These are phyloP conservation scores for Lepidocyrtoides sp. DNA, from an alignment of 2,888 invertebrate genomes.

Conservation along the genomic window DNA sequence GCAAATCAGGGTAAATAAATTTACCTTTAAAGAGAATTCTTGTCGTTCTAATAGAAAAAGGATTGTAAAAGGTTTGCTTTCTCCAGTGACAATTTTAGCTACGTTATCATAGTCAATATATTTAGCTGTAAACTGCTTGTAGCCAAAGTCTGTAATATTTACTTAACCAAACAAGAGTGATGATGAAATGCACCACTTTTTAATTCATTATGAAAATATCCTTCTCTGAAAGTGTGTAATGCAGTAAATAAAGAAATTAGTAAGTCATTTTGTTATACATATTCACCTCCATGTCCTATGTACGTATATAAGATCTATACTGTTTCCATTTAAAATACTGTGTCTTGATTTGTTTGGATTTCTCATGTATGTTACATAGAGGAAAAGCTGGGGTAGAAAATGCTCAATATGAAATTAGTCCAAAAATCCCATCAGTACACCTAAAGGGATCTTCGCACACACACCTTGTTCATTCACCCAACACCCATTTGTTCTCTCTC, in stretches of 20 bases:
- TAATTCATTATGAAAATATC: not conserved
- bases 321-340: no score
- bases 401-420: constrained; percentile 50
- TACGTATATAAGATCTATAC: not conserved
- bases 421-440: constrained; percentile 40
- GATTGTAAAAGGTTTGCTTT: not conserved
- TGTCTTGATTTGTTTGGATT: no score
- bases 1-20: constrained; percentile 8
- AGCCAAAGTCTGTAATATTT: no score
- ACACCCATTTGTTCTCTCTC: constrained; percentile 9
- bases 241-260: not conserved
- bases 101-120: no score
- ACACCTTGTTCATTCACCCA: constrained; percentile 30
- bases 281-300: no score
- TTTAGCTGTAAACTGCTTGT: not conserved
- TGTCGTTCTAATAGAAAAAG: not conserved
- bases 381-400: no score
- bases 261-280: not conserved
- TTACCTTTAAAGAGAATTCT: not conserved
- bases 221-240: not conserved
- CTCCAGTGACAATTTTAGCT: not conserved
- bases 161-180: constrained; percentile 7
- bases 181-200: not conserved
- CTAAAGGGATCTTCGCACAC: constrained; percentile 27
- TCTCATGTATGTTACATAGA: no score